These are phyloP conservation scores for Crepidodera aurea DNA, from an alignment of 2,888 invertebrate species.

Conservation along the genomic window DNA sequence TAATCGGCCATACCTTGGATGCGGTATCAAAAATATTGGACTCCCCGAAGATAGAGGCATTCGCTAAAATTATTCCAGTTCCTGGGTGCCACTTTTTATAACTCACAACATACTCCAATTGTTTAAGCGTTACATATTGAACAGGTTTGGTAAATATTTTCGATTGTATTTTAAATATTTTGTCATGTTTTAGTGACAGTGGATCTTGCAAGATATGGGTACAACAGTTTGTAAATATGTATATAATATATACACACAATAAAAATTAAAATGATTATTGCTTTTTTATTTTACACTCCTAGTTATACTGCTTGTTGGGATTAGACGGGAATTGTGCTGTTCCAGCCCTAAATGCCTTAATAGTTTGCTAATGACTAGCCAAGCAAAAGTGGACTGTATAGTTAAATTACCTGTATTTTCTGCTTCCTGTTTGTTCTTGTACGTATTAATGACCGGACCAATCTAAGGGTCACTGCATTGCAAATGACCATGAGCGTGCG, in stretches of 20 bases:
- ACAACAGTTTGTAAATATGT: constrained; percentile 22
- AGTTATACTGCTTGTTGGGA: too few species aligned
- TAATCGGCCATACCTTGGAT: neutral
- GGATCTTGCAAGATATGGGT: constrained; percentile 15
- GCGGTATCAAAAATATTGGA: neutral
- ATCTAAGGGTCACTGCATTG: too few species aligned
- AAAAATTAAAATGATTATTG: neutral
- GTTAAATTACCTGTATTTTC: too few species aligned
- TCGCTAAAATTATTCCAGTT: neutral
- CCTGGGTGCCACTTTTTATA: neutral
- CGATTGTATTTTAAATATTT: constrained; percentile 14
- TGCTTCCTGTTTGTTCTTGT: too few species aligned
- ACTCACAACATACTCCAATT: neutral
- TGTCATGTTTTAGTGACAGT: constrained; percentile 29
- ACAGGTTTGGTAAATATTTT: constrained; percentile 10
- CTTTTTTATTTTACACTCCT: neutral
- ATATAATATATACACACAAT: constrained; percentile 15
- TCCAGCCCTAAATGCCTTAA: too few species aligned
- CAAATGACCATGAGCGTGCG: too few species aligned
- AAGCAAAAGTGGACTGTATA: too few species aligned
- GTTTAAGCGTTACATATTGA: neutral
- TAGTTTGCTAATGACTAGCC: too few species aligned
- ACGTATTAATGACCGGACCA: too few species aligned
- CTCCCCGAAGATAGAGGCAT: neutral
- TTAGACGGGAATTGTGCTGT: too few species aligned